Percentiles rank a stretch among this genome's conserved stretches.
Conservation (phyloP, 2,113 vertebrate species). For the Colossoma macropomum region DNA sequence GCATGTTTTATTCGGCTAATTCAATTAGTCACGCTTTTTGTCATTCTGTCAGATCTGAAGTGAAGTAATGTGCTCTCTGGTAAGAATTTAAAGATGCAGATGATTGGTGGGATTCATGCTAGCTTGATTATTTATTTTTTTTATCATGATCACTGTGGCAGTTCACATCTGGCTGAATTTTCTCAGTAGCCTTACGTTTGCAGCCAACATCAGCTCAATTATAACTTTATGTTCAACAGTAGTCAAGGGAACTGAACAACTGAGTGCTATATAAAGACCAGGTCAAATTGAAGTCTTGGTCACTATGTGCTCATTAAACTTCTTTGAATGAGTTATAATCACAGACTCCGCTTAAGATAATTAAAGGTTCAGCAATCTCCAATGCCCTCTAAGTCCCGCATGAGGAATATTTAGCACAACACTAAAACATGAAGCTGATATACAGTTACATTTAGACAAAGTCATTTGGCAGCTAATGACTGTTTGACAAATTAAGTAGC, state of each 20-base stretch:
- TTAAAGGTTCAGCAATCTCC: neutral
- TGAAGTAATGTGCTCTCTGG: too few species aligned
- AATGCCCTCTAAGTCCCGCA: neutral
- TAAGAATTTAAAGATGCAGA: neutral
- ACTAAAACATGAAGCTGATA: neutral
- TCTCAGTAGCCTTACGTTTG: too few species aligned
- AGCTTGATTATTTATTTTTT: neutral
- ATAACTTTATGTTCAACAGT: neutral
- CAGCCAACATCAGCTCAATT: neutral
- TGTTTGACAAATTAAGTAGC: neutral
- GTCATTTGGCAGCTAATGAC: neutral
- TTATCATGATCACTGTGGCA: too few species aligned
- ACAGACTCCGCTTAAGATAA: neutral
- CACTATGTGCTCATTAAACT: neutral
- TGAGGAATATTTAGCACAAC: neutral
- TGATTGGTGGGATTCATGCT: neutral
- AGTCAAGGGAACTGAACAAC: neutral
- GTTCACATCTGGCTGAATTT: neutral
- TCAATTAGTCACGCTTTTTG: too few species aligned
- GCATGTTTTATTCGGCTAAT: too few species aligned
- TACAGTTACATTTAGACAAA: neutral
- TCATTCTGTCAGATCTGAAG: too few species aligned
- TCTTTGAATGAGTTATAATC: constrained; percentile 8
- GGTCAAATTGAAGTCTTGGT: neutral
- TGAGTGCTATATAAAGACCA: neutral